Evolutionary conservation across 2,888 invertebrate genomes (phyloP).

Genomic region (Xanthorhoe spadicearia): DNA sequence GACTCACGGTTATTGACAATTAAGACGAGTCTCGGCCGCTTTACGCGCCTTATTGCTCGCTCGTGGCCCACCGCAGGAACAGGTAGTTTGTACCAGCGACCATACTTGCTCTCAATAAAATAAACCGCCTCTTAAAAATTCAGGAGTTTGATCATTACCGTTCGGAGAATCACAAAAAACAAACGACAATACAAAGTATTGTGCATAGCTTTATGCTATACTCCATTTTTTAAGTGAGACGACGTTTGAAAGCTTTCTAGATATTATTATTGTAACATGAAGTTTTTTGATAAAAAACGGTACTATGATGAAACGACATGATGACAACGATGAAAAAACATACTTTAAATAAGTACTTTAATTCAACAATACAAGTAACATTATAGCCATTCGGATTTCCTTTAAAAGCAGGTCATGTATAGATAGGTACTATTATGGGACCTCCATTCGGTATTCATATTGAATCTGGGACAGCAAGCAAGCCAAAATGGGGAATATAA

Average conservation of each 20-base stretch:
- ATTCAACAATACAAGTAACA: background rate
- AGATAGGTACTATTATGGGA: constrained; percentile 62
- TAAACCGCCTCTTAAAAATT: constrained; percentile 51
- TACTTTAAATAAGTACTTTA: background rate
- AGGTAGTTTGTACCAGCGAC: constrained; percentile 48
- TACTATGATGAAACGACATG: too few relatives aligned
- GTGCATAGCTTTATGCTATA: too few relatives aligned
- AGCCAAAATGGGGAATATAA: constrained; percentile 76
- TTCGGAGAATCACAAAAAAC: background rate
- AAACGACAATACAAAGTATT: too few relatives aligned
- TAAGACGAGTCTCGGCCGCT: constrained; percentile 76
- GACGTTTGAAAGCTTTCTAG: too few relatives aligned
- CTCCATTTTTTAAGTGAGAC: too few relatives aligned
- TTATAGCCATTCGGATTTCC: constrained; percentile 44
- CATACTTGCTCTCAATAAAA: constrained; percentile 67
- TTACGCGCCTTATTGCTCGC: constrained; percentile 72
- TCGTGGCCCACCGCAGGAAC: constrained; percentile 56
- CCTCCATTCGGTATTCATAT: constrained; percentile 72
- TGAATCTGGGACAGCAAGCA: constrained; percentile 71
- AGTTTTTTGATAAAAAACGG: too few relatives aligned
- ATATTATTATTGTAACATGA: too few relatives aligned
- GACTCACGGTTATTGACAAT: constrained; percentile 83
- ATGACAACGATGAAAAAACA: background rate
- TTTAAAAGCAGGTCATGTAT: constrained; percentile 66
- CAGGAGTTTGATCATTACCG: constrained; percentile 39